These are phyloP conservation scores for Pristionchus fissidentatus DNA, from an alignment of 2,888 invertebrate genomes.

Conservation along the genomic window DNA sequence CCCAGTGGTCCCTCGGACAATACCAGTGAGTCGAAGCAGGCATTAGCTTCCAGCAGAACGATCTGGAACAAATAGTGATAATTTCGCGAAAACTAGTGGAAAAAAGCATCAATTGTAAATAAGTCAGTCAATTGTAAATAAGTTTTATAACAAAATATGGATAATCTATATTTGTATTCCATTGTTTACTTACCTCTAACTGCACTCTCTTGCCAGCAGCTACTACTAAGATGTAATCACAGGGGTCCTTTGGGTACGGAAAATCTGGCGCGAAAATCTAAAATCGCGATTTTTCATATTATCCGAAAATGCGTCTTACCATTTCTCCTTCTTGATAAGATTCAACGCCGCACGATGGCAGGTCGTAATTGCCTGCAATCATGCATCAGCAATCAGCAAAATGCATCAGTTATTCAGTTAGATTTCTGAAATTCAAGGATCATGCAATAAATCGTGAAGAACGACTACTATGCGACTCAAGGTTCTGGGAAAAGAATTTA, in stretches of 20 bases:
- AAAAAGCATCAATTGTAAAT: too few relatives aligned
- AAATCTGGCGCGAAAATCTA: neutral
- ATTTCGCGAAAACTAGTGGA: too few relatives aligned
- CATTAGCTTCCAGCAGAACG: neutral
- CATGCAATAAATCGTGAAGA: too few relatives aligned
- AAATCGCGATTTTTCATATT: neutral
- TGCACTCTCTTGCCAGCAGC: neutral
- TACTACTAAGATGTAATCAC: neutral
- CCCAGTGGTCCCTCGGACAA: neutral
- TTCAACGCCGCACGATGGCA: neutral
- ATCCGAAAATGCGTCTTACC: too few relatives aligned
- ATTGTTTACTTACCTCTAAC: neutral
- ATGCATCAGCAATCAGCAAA: neutral
- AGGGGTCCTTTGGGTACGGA: neutral
- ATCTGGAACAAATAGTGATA: neutral
- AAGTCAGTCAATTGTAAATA: too few relatives aligned
- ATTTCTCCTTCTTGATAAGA: neutral
- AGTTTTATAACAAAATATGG: too few relatives aligned
- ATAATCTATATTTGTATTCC: neutral
- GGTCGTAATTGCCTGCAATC: neutral
- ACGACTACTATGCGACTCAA: too few relatives aligned
- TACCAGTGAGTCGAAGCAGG: neutral
- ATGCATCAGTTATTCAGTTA: neutral
- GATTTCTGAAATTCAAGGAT: neutral
- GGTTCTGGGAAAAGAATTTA: neutral